These are phyloP conservation scores for Erannis defoliaria DNA, from an alignment of 2,888 invertebrate genomes.

Conservation along the genomic window DNA sequence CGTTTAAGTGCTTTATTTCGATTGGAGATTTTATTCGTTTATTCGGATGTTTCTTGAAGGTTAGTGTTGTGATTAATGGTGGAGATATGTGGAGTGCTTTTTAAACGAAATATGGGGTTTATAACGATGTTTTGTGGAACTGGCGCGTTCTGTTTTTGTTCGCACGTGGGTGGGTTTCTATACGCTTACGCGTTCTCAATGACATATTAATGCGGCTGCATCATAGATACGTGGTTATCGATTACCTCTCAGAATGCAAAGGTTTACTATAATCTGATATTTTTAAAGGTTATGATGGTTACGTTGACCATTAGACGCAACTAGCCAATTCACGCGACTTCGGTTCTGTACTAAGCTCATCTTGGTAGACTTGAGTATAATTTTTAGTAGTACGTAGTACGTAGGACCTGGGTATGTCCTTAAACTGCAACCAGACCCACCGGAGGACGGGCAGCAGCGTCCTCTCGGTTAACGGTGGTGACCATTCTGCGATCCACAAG, in stretches of 20 bases:
- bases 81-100: constrained; percentile 85
- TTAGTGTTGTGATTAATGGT: constrained; percentile 80
- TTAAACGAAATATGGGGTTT: constrained; percentile 86
- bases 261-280: constrained; percentile 45
- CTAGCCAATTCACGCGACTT: constrained; percentile 1
- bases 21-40: constrained; percentile 78
- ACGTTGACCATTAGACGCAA: constrained; percentile 31
- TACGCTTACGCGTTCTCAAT: constrained; percentile 67
- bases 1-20: constrained; percentile 86
- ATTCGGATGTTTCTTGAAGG: constrained; percentile 85
- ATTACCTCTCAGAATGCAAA: constrained; percentile 56
- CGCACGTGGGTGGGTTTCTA: constrained; percentile 66
- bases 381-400: too few species aligned
- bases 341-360: too few species aligned
- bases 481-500: too few species aligned
- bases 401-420: too few species aligned
- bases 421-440: too few species aligned
- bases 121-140: constrained; percentile 82
- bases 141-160: constrained; percentile 72
- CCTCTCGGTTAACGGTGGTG: too few species aligned
- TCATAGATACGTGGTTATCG: constrained; percentile 65
- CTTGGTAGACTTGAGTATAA: too few species aligned
- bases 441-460: too few species aligned
- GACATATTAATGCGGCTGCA: constrained; percentile 64
- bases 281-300: constrained; percentile 54